A percentile compares a stretch with the other conserved stretches of the same genome.
Evolutionary conservation across 2,113 vertebrate genomes (phyloP).

Genomic region (Chaenocephalus aceratus): DNA sequence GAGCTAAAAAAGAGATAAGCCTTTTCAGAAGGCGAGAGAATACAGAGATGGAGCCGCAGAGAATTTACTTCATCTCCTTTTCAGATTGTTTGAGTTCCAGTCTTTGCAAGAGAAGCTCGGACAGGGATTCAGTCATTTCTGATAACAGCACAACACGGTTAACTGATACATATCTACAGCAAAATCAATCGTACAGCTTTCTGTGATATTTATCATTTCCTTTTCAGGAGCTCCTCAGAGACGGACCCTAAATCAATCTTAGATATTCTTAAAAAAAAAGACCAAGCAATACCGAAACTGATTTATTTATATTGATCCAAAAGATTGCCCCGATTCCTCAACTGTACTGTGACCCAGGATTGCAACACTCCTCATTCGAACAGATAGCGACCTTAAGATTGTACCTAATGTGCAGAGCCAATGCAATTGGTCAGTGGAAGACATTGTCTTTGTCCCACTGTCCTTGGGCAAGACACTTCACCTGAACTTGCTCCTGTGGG

Average conservation of each 20-base stretch:
- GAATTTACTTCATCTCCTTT: constrained; percentile 12
- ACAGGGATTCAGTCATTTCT: constrained; percentile 15
- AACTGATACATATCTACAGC: constrained; percentile 16
- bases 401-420: not conserved
- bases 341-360: not conserved
- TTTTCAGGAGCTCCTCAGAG: constrained; percentile 52
- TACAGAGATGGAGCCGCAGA: constrained; percentile 24
- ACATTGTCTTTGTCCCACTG: too few relatives aligned
- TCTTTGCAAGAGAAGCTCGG: not conserved
- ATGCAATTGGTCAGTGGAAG: not conserved
- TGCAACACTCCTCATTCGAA: not conserved
- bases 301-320: not conserved
- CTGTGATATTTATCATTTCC: constrained; percentile 77
- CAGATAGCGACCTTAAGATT: not conserved
- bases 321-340: not conserved
- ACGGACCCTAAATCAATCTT: constrained; percentile 16
- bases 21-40: constrained; percentile 24
- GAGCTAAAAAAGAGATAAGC: constrained; percentile 31
- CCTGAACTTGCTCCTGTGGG: too few relatives aligned
- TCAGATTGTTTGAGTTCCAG: constrained; percentile 5
- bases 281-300: not conserved
- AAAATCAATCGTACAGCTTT: constrained; percentile 51
- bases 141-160: constrained; percentile 64
- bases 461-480: too few relatives aligned
- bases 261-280: constrained; percentile 34